Conservation (phyloP, 1,140 invertebrate genomes). For the Gerris buenoi region DNA sequence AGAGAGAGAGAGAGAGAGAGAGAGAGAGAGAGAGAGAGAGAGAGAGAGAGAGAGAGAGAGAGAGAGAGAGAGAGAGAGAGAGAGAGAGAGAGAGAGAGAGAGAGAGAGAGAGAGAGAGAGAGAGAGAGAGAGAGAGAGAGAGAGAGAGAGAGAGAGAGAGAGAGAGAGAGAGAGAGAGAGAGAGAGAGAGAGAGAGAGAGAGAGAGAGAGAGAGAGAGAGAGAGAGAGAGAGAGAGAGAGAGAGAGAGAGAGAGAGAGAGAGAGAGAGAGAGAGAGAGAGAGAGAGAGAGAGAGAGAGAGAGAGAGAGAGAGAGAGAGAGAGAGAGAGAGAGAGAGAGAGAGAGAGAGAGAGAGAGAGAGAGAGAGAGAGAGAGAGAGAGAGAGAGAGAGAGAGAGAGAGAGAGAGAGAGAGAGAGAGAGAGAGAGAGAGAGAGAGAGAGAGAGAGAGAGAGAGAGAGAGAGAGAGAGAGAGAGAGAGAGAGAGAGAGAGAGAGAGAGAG, state of each 20-base stretch:
- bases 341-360: constrained; percentile 12
- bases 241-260: constrained; percentile 13
- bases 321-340: constrained; percentile 12
- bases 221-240: constrained; percentile 8
- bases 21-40: constrained; percentile 14
- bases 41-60: constrained; percentile 14
- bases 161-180: constrained; percentile 13
- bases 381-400: constrained; percentile 17
- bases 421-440: constrained; percentile 16
- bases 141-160: constrained; percentile 10
- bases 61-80: constrained; percentile 12
- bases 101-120: constrained; percentile 16
- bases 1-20: constrained; percentile 15
- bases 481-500: constrained; percentile 5
- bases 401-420: constrained; percentile 14
- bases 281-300: constrained; percentile 1
- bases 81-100: constrained; percentile 16
- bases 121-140: constrained; percentile 14
- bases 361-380: constrained; percentile 14
- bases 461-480: constrained; percentile 12
- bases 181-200: constrained; percentile 8
- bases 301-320: constrained; percentile 12
- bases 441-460: constrained; percentile 15
- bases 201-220: background rate
- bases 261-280: background rate